These are phyloP conservation scores for Eulemur albifrons DNA, from an alignment of 2,797 vertebrate genomes.

Conservation along the genomic window DNA sequence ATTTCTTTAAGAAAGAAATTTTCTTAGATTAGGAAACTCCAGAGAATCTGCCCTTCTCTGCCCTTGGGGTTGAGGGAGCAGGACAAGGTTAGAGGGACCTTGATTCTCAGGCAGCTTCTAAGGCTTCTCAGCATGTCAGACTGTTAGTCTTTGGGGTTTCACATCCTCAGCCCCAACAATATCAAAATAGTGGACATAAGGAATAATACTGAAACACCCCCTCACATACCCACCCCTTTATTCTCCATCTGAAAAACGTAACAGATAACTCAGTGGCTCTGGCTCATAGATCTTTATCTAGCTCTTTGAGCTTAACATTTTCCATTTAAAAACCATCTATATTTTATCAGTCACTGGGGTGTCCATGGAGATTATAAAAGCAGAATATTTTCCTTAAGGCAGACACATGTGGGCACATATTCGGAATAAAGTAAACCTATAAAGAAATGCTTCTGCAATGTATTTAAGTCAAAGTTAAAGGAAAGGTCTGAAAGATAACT, in stretches of 20 bases:
- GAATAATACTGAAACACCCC: neutral
- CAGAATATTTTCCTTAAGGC: slow-evolving; percentile 50
- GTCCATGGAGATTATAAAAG: slow-evolving; percentile 47
- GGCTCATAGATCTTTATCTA: slow-evolving; percentile 42
- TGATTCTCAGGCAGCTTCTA: neutral
- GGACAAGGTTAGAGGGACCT: neutral
- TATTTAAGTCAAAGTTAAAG: slow-evolving; percentile 37
- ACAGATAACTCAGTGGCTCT: slow-evolving; percentile 35
- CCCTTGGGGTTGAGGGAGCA: neutral
- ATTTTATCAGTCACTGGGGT: slow-evolving; percentile 64
- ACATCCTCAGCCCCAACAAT: neutral
- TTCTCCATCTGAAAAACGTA: slow-evolving; percentile 20
- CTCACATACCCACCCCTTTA: neutral
- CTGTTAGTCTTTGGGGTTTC: neutral
- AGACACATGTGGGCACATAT: slow-evolving; percentile 15
- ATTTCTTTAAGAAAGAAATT: neutral
- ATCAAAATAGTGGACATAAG: neutral
- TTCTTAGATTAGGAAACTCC: neutral
- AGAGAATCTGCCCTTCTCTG: neutral
- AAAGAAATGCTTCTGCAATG: slow-evolving; percentile 23
- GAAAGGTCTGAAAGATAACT: neutral
- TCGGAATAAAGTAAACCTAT: slow-evolving; percentile 45
- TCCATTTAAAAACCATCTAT: slow-evolving; percentile 58
- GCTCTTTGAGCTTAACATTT: slow-evolving; percentile 56
- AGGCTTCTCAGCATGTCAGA: neutral